Percentiles rank a stretch among this genome's conserved stretches.
Evolutionary conservation across 1,140 invertebrate genomes (phyloP).

Genomic region (Nomia melanderi): DNA sequence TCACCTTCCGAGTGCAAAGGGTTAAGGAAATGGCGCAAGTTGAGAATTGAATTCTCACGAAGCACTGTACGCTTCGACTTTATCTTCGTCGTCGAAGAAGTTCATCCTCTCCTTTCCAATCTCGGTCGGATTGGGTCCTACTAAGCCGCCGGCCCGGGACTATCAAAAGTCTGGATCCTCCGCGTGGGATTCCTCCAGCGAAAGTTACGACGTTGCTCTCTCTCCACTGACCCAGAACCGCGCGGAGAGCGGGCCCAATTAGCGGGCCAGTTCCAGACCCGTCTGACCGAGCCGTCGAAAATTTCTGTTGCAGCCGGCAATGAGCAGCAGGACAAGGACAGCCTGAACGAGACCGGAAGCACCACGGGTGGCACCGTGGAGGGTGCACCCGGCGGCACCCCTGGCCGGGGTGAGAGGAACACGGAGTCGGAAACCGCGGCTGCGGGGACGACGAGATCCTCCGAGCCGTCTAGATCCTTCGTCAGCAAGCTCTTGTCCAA

Average conservation of each 20-base stretch:
- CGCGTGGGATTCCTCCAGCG: conserved; percentile 50
- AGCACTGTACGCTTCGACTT: too few relatives aligned
- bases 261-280: neutral
- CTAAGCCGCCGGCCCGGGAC: too few relatives aligned
- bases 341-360: conserved; percentile 79
- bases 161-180: too few relatives aligned
- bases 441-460: conserved; percentile 50
- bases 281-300: neutral
- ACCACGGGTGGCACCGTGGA: conserved; percentile 74
- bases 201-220: conserved; percentile 42
- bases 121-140: too few relatives aligned
- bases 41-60: too few relatives aligned
- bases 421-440: conserved; percentile 34
- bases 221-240: conserved; percentile 49
- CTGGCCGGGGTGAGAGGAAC: conserved; percentile 63
- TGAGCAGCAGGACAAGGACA: conserved; percentile 81
- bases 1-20: too few relatives aligned
- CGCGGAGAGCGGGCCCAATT: conserved; percentile 19
- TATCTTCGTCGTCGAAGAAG: too few relatives aligned
- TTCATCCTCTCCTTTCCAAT: too few relatives aligned
- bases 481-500: conserved; percentile 74
- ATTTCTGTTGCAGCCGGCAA: conserved; percentile 75
- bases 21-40: too few relatives aligned
- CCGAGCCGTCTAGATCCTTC: conserved; percentile 69
- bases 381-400: conserved; percentile 63